Evolutionary conservation across 2,797 vertebrate genomes (phyloP).

Genomic region (Gallinago nigripennis): DNA sequence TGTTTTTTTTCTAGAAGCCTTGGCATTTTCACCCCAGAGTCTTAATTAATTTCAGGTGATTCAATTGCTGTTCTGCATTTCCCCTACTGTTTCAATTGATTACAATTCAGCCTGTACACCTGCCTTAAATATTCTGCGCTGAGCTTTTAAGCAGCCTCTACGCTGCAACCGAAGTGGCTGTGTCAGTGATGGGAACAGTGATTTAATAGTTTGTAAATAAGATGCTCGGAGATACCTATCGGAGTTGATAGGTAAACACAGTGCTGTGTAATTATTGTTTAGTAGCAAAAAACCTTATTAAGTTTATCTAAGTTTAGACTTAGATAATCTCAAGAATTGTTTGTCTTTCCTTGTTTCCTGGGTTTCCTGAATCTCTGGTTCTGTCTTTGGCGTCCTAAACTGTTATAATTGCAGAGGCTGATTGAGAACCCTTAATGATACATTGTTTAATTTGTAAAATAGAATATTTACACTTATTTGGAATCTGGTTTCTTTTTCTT

Average conservation of each 20-base stretch:
- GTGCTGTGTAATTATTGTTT: background rate
- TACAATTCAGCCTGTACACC: background rate
- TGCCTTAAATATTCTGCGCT: background rate
- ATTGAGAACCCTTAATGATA: background rate
- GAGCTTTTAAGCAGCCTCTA: background rate
- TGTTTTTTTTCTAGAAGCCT: background rate
- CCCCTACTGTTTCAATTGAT: background rate
- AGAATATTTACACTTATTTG: background rate
- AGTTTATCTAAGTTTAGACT: background rate
- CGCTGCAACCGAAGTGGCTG: background rate
- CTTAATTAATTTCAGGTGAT: conserved; percentile 2
- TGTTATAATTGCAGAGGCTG: background rate
- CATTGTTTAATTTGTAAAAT: background rate
- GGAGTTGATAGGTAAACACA: background rate
- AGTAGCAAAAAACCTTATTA: background rate
- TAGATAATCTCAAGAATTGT: background rate
- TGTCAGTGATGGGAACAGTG: background rate
- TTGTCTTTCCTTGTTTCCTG: background rate
- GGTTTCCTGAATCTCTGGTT: background rate
- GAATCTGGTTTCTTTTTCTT: background rate
- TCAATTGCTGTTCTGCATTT: background rate
- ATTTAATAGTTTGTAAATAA: conserved; percentile 5
- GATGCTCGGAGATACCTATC: background rate
- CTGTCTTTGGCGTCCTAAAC: background rate
- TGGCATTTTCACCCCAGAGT: background rate